Evolutionary conservation across 2,888 invertebrate genomes (phyloP).

Genomic region (Pediacus dermestoides): DNA sequence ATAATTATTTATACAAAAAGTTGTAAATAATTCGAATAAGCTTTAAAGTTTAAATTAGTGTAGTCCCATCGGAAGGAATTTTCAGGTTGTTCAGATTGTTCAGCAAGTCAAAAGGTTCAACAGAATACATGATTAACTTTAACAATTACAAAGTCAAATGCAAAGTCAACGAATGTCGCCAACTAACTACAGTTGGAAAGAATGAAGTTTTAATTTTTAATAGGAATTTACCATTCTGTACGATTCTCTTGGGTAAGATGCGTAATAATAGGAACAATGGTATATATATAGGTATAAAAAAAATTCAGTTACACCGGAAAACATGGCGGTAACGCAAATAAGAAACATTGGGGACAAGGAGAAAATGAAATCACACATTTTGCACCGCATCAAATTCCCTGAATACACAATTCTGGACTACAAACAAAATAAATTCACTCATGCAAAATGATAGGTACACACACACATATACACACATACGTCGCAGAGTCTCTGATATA

Average conservation of each 20-base stretch:
- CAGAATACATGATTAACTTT: slow-evolving; percentile 25
- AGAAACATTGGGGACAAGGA: slow-evolving; percentile 30
- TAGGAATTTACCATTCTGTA: background rate
- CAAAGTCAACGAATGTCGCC: slow-evolving; percentile 20
- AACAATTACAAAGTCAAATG: slow-evolving; percentile 24
- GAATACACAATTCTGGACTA: slow-evolving; percentile 35
- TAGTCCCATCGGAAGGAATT: slow-evolving; percentile 7
- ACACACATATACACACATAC: slow-evolving; percentile 27
- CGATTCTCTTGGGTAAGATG: slow-evolving; percentile 5
- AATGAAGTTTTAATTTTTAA: slow-evolving; percentile 12
- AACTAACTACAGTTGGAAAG: slow-evolving; percentile 2
- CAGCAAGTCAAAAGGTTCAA: slow-evolving; percentile 22
- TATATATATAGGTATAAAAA: slow-evolving; percentile 7
- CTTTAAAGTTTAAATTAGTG: slow-evolving; percentile 1
- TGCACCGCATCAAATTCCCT: slow-evolving; percentile 31
- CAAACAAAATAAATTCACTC: slow-evolving; percentile 44
- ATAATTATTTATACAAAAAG: too few species aligned
- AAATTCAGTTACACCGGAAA: too few species aligned
- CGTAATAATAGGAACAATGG: slow-evolving; percentile 6
- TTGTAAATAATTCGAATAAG: too few species aligned
- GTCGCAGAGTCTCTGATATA: slow-evolving; percentile 12
- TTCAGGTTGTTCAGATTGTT: slow-evolving; percentile 21
- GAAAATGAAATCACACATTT: slow-evolving; percentile 45
- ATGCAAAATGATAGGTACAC: slow-evolving; percentile 44
- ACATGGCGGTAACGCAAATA: slow-evolving; percentile 20